Evolutionary conservation across 92 coral and sea anemone genomes (phyloP), one percentile per base, ranked within the genome.

Genomic region (Epizoanthus scotinus): DNA sequence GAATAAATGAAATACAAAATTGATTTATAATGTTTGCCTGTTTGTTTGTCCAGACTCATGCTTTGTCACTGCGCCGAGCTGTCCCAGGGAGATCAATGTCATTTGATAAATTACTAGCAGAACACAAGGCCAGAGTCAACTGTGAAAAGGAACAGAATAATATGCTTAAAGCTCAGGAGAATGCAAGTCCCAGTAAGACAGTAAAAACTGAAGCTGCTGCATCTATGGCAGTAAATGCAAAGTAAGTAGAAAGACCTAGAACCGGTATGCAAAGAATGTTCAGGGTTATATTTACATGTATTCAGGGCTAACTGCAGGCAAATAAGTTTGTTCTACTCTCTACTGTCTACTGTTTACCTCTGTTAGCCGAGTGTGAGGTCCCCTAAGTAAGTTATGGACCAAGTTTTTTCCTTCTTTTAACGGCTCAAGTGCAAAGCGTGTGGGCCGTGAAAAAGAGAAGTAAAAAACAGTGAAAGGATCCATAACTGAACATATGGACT

Each of bases 101-200:
- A 66, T 95, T 95, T 82, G 99, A 95, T 78, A 91, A 83, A 36
- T 81, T 95, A 17, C 77, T 95, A 27, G 93, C 93, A 0, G 98
- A 95, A 67, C 99, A 95, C 40, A 94, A 94, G 81, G 99, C 94
- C 20, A 84, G 98, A 84, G 99, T 93, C 12, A 95, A 93, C 68
- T 82, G 90, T 78, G 99, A 94, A 38, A 95, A 95, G 69, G 99
- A 95, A 67, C 98, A 90, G 57, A 87, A 87, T 19, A 88, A 85
- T 70, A 91, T 87, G 78, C 93, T 84, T 24, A 91, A 87, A 59
- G 91, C 86, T 27, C 61, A 75, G 57, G 86, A 88, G 58, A 75
- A 78, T 28, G 77, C 86, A 18, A 69, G 50, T 19, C 78, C 69
- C 14, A 87, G 85, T 55, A 87, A 79, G 65, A 50, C 65, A 53